These are phyloP conservation scores for Muscicapa striata DNA, from an alignment of 2,797 vertebrate genomes.

Conservation along the genomic window DNA sequence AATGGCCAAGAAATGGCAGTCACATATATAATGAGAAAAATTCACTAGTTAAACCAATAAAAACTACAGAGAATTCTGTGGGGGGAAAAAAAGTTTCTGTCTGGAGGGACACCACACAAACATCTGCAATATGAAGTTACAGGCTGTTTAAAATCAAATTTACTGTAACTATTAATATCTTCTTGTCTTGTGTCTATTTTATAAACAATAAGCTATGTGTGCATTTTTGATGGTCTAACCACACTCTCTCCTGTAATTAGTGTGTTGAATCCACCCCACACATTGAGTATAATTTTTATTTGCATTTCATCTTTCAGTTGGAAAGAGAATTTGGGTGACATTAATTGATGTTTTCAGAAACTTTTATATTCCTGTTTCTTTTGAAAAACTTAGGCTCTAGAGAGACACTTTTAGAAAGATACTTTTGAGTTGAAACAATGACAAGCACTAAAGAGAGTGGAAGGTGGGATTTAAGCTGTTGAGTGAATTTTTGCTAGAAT, in stretches of 20 bases:
- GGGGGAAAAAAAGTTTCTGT: background rate
- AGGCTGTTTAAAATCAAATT: background rate
- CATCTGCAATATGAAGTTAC: background rate
- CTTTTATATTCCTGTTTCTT: accelerated
- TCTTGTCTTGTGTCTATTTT: background rate
- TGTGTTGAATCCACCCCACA: background rate
- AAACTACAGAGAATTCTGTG: background rate
- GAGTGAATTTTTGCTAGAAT: background rate
- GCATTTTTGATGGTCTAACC: background rate
- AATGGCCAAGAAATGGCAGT: background rate
- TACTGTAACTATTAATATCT: background rate
- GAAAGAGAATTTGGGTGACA: background rate
- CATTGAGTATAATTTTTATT: background rate
- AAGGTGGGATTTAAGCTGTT: background rate
- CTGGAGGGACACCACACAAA: background rate
- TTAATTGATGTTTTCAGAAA: background rate
- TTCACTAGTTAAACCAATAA: background rate
- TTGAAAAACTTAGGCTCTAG: background rate
- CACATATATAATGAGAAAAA: background rate
- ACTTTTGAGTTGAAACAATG: background rate
- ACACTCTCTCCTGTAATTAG: background rate
- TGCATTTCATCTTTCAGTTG: background rate
- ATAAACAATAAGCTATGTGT: background rate
- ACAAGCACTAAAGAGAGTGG: background rate
- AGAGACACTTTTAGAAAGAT: background rate